Evolutionary conservation across 2,797 vertebrate genomes (phyloP).

Genomic region (Lacerta bilineata): DNA sequence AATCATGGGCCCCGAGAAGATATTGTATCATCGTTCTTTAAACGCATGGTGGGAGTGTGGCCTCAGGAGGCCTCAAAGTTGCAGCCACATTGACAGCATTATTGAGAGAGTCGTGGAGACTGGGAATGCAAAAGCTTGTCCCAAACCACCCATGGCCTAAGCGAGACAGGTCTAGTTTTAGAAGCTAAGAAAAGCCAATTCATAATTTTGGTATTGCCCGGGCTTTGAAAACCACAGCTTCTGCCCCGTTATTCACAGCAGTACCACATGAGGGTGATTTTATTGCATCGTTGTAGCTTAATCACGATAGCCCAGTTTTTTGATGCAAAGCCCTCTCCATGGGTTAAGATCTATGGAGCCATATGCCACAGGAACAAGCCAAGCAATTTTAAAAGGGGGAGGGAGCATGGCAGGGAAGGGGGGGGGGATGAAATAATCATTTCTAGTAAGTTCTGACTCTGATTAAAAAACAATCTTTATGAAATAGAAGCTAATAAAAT

Average conservation of each 20-base stretch:
- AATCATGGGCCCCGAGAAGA: too few species aligned
- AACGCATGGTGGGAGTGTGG: too few species aligned
- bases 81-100: not conserved
- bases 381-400: conserved; percentile 53
- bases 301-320: conserved; percentile 71
- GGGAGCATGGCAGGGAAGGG: conserved; percentile 55
- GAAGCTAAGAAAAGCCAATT: not conserved
- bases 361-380: conserved; percentile 67
- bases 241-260: conserved; percentile 71
- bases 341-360: conserved; percentile 75
- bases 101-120: too few species aligned
- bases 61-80: too few species aligned
- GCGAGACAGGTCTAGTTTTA: not conserved
- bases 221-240: conserved; percentile 67
- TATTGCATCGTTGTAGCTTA: conserved; percentile 67
- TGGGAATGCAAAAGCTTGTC: not conserved
- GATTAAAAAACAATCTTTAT: conserved; percentile 89
- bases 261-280: conserved; percentile 68
- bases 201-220: too few species aligned
- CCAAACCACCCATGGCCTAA: not conserved
- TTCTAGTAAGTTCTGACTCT: conserved; percentile 88
- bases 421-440: conserved; percentile 71
- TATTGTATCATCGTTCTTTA: too few species aligned
- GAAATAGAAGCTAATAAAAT: conserved; percentile 89
- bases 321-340: conserved; percentile 51